These are phyloP conservation scores for Tauraco hartlaubi DNA, from an alignment of 2,797 vertebrate species.

Conservation along the genomic window DNA sequence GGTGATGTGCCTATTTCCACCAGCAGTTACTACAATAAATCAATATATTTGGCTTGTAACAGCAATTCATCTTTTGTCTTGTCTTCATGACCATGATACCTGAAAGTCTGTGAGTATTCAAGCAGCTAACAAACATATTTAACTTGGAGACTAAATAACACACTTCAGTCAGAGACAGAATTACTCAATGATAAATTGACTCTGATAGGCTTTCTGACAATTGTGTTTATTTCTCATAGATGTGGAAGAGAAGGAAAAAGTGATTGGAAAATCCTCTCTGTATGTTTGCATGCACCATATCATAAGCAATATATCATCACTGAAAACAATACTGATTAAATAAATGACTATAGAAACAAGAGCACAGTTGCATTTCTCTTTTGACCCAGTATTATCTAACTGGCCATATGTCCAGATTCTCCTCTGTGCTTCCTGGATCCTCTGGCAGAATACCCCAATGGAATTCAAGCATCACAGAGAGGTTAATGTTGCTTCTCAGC, in stretches of 20 bases:
- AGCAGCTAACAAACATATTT: neutral
- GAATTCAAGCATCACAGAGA: neutral
- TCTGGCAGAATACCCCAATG: accelerated
- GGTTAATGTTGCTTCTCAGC: neutral
- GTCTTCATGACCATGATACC: neutral
- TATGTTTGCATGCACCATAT: neutral
- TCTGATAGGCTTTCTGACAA: neutral
- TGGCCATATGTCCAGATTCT: no score
- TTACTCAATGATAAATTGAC: neutral
- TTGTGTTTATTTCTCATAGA: neutral
- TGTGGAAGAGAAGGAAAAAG: neutral
- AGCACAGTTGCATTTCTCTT: neutral
- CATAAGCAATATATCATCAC: neutral
- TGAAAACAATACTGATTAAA: neutral
- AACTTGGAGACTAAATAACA: neutral
- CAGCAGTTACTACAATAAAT: neutral
- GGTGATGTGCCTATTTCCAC: neutral
- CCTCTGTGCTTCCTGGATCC: neutral
- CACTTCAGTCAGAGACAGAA: neutral
- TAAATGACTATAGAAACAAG: neutral
- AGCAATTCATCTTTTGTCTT: neutral
- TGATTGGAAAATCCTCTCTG: neutral
- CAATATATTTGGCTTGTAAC: neutral
- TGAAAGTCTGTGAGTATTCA: neutral
- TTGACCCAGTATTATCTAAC: neutral